Conservation (phyloP, 2,113 vertebrate genomes). For the Percina caprodes region DNA sequence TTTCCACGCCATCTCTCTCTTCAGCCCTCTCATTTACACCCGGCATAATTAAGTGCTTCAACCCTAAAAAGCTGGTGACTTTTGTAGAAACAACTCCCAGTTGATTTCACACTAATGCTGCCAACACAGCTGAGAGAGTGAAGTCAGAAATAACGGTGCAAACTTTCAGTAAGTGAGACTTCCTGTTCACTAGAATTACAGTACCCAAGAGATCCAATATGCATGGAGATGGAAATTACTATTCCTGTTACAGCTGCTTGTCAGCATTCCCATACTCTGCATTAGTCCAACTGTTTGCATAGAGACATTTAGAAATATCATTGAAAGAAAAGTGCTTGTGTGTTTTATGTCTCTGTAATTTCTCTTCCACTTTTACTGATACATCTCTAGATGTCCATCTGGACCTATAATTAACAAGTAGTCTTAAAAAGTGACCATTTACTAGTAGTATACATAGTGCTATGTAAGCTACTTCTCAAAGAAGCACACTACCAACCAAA, state of each 20-base stretch:
- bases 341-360: not conserved
- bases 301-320: not conserved
- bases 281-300: not conserved
- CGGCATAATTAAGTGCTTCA: slow-evolving; percentile 73
- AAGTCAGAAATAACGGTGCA: slow-evolving; percentile 65
- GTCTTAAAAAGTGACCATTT: not conserved
- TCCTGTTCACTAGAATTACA: slow-evolving; percentile 35
- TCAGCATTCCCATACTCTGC: not conserved
- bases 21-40: slow-evolving; percentile 73
- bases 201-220: slow-evolving; percentile 3
- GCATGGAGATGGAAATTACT: not conserved
- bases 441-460: too few species aligned
- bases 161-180: slow-evolving; percentile 43
- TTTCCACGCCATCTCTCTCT: slow-evolving; percentile 60
- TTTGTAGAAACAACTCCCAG: slow-evolving; percentile 62
- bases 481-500: not conserved
- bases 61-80: slow-evolving; percentile 70
- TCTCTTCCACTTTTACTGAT: too few species aligned
- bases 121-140: slow-evolving; percentile 53
- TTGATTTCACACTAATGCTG: slow-evolving; percentile 66
- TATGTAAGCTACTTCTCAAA: too few species aligned
- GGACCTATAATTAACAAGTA: not conserved
- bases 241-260: not conserved
- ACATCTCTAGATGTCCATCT: not conserved
- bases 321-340: not conserved